Percentiles rank a stretch among this genome's conserved stretches.
phyloP scores from a whole-genome alignment of 2,888 invertebrate species.

The Encarsia formosa region DNA sequence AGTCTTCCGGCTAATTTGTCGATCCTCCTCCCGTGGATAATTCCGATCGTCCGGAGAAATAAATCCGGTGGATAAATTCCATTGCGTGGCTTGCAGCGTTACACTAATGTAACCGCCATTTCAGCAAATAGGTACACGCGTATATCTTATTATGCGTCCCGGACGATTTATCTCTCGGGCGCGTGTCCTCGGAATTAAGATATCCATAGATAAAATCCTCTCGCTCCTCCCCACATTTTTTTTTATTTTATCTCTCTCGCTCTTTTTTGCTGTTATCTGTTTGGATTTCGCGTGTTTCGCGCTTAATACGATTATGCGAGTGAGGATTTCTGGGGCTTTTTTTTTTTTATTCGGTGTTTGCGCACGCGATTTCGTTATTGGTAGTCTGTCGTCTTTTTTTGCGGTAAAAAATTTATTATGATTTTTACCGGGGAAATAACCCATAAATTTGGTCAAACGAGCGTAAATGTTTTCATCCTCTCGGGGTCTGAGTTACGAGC shows the following conservation, averaged over 20 bases:
- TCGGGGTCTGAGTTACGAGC: no score
- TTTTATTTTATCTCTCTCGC: neutral
- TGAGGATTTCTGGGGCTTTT: slow-evolving; percentile 1
- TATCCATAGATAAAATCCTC: slow-evolving; percentile 25
- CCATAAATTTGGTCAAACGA: no score
- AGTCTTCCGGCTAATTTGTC: slow-evolving; percentile 31
- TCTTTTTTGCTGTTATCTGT: neutral
- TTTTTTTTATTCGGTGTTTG: no score
- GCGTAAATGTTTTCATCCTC: no score
- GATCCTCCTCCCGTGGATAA: slow-evolving; percentile 14
- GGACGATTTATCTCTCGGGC: slow-evolving; percentile 23
- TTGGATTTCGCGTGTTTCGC: neutral
- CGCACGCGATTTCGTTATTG: no score
- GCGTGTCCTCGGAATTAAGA: slow-evolving; percentile 23
- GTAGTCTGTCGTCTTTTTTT: no score
- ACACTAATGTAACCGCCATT: slow-evolving; percentile 30
- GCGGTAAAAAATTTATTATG: no score
- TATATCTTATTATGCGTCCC: no score
- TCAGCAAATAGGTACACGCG: slow-evolving; percentile 24
- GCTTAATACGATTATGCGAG: slow-evolving; percentile 5
- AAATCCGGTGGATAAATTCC: slow-evolving; percentile 23
- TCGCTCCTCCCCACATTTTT: slow-evolving; percentile 14
- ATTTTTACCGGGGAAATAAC: no score
- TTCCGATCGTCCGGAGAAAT: slow-evolving; percentile 20
- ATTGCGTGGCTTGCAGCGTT: slow-evolving; percentile 11